These are phyloP conservation scores for Uromys caudimaculatus DNA, from an alignment of 2,797 vertebrate genomes.

Conservation along the genomic window DNA sequence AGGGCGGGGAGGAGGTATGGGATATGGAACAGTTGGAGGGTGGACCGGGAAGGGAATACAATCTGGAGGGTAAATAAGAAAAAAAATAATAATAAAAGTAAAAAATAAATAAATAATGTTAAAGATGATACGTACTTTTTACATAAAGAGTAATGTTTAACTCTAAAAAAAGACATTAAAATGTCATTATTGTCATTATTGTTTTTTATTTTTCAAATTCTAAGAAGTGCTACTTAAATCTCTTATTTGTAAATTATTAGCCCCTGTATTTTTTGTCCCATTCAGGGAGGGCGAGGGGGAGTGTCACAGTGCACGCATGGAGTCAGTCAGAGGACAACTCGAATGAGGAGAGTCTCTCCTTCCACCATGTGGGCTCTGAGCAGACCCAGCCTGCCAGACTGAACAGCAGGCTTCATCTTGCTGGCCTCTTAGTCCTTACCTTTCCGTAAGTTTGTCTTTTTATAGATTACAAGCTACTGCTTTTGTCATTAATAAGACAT, in stretches of 20 bases:
- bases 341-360: neutral
- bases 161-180: neutral
- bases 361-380: neutral
- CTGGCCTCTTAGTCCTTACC: neutral
- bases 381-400: neutral
- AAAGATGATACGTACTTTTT: too few relatives aligned
- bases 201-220: slow-evolving; percentile 39
- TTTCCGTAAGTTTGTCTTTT: neutral
- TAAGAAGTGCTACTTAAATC: slow-evolving; percentile 3
- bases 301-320: too few relatives aligned
- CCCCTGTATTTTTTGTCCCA: neutral
- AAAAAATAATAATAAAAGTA: too few relatives aligned
- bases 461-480: neutral
- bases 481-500: slow-evolving; percentile 24
- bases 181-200: slow-evolving; percentile 7
- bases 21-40: too few relatives aligned
- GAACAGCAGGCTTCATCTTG: neutral
- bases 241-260: slow-evolving; percentile 27
- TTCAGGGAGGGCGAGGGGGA: neutral
- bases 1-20: too few relatives aligned
- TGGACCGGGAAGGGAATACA: too few relatives aligned
- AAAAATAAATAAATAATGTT: too few relatives aligned
- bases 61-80: too few relatives aligned
- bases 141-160: too few relatives aligned
- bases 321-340: neutral